phyloP scores from a whole-genome alignment of 2,888 invertebrate species.

The Miltochrista miniata region DNA sequence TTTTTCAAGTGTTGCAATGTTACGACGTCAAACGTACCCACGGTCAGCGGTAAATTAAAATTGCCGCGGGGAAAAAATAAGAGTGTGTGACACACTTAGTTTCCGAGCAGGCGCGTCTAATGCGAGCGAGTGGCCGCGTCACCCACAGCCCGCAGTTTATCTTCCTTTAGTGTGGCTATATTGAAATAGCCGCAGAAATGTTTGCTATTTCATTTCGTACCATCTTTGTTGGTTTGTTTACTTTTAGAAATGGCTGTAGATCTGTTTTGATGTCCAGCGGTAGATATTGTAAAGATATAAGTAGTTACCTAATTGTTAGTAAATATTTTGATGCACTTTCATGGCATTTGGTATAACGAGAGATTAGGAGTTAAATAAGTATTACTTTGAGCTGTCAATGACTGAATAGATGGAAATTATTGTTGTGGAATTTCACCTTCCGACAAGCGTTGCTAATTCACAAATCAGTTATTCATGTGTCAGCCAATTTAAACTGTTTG shows the following conservation, averaged over 20 bases:
- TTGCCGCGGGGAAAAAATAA: slow-evolving; percentile 76
- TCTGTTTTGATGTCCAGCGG: slow-evolving; percentile 20
- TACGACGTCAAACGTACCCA: slow-evolving; percentile 67
- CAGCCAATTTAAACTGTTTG: too few relatives aligned
- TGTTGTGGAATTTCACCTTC: too few relatives aligned
- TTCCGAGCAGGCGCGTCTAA: slow-evolving; percentile 72
- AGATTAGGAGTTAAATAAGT: too few relatives aligned
- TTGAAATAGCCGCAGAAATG: slow-evolving; percentile 69
- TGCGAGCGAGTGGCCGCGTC: slow-evolving; percentile 78
- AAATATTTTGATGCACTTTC: too few relatives aligned
- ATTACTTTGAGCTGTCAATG: too few relatives aligned
- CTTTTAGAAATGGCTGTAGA: slow-evolving; percentile 37
- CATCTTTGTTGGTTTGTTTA: slow-evolving; percentile 43
- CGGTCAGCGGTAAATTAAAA: slow-evolving; percentile 80
- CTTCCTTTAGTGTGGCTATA: slow-evolving; percentile 73
- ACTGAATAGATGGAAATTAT: too few relatives aligned
- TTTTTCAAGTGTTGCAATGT: slow-evolving; percentile 51
- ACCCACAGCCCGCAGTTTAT: slow-evolving; percentile 74
- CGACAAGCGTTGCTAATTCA: too few relatives aligned
- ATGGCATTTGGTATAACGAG: too few relatives aligned
- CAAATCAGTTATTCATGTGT: too few relatives aligned
- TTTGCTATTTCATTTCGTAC: slow-evolving; percentile 70
- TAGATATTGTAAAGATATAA: slow-evolving; percentile 22
- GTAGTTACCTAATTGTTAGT: too few relatives aligned
- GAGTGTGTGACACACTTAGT: slow-evolving; percentile 75